Evolutionary conservation across 2,113 vertebrate genomes (phyloP).

Genomic region (Barnardius zonarius): DNA sequence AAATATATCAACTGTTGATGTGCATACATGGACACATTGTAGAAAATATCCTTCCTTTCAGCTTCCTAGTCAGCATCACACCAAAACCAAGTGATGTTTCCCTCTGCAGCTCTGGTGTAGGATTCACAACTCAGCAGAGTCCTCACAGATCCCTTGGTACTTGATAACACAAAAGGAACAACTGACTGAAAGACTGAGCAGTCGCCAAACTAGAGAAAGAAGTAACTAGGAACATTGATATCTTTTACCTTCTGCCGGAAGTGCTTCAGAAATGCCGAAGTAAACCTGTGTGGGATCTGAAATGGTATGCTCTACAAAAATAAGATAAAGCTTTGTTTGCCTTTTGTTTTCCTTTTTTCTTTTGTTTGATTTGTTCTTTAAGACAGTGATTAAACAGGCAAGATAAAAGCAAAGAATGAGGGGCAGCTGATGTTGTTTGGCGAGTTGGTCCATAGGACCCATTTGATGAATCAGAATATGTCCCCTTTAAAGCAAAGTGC

Average conservation of each 20-base stretch:
- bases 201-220: neutral
- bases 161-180: neutral
- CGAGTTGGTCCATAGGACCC: neutral
- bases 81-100: neutral
- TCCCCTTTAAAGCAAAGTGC: neutral
- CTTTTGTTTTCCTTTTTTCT: neutral
- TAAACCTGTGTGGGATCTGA: neutral
- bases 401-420: neutral
- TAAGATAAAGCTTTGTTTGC: neutral
- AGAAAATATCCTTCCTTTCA: neutral
- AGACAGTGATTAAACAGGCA: neutral
- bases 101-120: neutral
- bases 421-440: neutral
- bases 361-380: neutral
- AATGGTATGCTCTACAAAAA: neutral
- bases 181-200: neutral
- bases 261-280: neutral
- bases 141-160: neutral
- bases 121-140: neutral
- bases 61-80: neutral
- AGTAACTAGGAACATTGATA: neutral
- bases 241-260: neutral
- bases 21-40: rapidly evolving
- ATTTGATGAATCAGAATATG: neutral
- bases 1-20: neutral